Conservation (phyloP, 2,888 invertebrate species). For the Hydrotaea diabolus region DNA sequence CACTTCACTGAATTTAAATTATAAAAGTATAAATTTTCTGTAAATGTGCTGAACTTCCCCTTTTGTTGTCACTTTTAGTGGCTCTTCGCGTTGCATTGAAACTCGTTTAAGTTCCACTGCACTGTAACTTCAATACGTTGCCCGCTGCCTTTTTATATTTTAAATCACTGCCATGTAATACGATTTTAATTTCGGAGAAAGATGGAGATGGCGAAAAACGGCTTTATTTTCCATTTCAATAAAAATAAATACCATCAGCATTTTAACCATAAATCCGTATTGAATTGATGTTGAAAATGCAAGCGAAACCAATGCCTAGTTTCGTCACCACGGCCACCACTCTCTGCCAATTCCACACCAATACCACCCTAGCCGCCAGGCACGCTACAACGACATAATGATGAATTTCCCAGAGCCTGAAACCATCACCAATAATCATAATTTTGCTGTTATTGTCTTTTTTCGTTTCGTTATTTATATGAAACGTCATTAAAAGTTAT, state of each 20-base stretch:
- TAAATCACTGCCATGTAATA: constrained; percentile 13
- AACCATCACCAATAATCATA: constrained; percentile 58
- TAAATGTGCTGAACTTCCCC: too few species aligned
- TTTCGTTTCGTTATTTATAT: constrained; percentile 19
- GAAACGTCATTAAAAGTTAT: constrained; percentile 18
- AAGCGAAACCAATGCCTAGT: background rate
- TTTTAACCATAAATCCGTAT: constrained; percentile 21
- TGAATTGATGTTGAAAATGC: constrained; percentile 18
- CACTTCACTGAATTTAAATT: too few species aligned
- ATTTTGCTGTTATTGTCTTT: constrained; percentile 51
- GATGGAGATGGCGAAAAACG: background rate
- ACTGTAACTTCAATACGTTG: constrained; percentile 9
- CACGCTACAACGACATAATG: background rate
- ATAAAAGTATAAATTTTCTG: too few species aligned
- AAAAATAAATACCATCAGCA: constrained; percentile 26
- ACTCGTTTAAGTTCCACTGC: background rate
- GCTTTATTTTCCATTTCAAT: constrained; percentile 21
- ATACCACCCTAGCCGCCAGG: too few species aligned
- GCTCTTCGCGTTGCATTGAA: too few species aligned
- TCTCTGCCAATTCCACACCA: too few species aligned
- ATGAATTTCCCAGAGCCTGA: background rate
- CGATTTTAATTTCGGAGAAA: background rate
- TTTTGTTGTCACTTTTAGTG: too few species aligned
- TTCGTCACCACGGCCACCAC: background rate
- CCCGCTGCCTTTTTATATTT: background rate